These are phyloP conservation scores for Fregetta grallaria DNA, from an alignment of 2,113 vertebrate genomes.

Conservation along the genomic window DNA sequence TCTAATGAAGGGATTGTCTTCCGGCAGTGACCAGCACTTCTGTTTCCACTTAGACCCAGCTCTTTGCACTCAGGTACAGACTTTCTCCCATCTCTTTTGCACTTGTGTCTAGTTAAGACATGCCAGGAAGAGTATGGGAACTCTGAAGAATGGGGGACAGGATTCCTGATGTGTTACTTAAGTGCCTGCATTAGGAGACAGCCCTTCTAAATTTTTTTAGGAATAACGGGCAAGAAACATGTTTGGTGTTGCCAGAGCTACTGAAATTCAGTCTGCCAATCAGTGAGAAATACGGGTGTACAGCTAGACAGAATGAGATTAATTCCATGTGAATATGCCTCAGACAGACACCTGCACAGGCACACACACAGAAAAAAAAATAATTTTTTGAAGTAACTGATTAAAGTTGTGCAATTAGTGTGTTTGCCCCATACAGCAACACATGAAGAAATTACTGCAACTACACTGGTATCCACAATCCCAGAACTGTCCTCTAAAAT, in stretches of 20 bases:
- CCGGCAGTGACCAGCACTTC: not conserved
- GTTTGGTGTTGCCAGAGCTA: not conserved
- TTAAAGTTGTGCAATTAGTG: not conserved
- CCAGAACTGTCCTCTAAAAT: not conserved
- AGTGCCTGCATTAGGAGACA: not conserved
- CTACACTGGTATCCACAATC: not conserved
- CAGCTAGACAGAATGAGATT: not conserved
- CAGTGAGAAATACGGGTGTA: not conserved
- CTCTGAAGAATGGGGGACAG: not conserved
- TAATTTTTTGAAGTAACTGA: not conserved
- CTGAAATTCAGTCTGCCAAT: not conserved
- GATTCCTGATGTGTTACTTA: not conserved
- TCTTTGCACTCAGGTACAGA: not conserved
- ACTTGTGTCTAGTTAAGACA: not conserved
- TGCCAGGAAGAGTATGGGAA: not conserved
- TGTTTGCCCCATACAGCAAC: not conserved
- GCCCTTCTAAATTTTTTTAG: not conserved
- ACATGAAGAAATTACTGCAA: not conserved
- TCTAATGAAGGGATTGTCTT: not conserved
- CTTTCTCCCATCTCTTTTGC: not conserved
- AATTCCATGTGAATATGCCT: not conserved
- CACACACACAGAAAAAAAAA: not conserved
- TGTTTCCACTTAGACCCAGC: not conserved
- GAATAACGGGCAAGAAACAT: not conserved
- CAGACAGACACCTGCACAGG: not conserved